Conservation (phyloP, 2,113 vertebrate species). For the Aegypius monachus region DNA sequence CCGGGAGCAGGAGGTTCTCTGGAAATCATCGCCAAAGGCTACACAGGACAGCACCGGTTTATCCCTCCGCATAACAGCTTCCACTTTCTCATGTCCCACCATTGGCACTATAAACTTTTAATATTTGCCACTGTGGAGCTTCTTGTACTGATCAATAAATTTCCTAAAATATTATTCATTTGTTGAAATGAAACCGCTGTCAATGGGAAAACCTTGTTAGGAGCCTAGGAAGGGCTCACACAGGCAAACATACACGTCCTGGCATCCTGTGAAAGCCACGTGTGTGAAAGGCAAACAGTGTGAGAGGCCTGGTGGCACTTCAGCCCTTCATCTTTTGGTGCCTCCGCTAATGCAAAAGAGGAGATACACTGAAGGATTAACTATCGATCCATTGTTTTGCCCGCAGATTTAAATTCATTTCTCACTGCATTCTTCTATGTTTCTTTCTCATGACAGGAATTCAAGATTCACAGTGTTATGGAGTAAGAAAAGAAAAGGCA, state of each 20-base stretch:
- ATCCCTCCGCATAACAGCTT: not conserved
- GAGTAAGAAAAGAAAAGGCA: not conserved
- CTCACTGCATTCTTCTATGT: not conserved
- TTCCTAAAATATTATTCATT: not conserved
- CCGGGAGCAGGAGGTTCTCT: not conserved
- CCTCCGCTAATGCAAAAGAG: not conserved
- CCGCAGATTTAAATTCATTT: not conserved
- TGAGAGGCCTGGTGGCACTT: not conserved
- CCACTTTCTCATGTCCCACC: not conserved
- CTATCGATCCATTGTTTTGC: not conserved
- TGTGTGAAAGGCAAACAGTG: not conserved
- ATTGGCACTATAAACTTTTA: not conserved
- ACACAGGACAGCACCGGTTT: not conserved
- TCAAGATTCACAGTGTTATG: not conserved
- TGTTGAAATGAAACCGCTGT: not conserved
- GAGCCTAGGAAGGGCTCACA: not conserved
- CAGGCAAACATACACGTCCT: not conserved
- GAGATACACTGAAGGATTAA: not conserved
- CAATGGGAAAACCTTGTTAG: not conserved
- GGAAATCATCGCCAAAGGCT: not conserved
- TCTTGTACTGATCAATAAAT: fast-evolving
- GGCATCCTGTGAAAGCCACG: not conserved
- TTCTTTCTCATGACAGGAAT: not conserved
- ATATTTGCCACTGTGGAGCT: not conserved
- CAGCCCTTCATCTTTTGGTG: not conserved